A percentile compares a stretch with the other conserved stretches of the same genome.
These are phyloP conservation scores for Staurois parvus DNA, from an alignment of 2,797 vertebrate species.

Conservation along the genomic window DNA sequence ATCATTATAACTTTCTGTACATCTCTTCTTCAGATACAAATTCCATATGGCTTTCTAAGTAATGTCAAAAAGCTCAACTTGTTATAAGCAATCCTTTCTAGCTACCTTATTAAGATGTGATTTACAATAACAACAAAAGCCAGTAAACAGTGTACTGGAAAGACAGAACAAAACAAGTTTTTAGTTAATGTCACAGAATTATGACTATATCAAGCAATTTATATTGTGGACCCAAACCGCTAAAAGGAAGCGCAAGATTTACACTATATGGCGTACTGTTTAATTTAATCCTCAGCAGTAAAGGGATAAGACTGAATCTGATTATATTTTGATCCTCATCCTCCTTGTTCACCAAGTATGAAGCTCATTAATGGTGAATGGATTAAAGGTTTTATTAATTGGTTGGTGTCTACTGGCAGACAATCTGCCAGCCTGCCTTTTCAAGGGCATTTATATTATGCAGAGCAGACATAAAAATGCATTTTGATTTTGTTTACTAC, in stretches of 20 bases:
- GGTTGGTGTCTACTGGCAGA: constrained; percentile 7
- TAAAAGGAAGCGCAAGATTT: constrained; percentile 66
- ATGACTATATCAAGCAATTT: not conserved
- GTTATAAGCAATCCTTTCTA: not conserved
- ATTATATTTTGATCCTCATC: constrained; percentile 71
- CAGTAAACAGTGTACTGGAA: not conserved
- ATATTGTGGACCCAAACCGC: not conserved
- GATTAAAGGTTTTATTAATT: constrained; percentile 45
- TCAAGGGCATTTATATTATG: not conserved
- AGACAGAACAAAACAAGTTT: not conserved
- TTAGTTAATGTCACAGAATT: not conserved
- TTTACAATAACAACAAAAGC: too few species aligned
- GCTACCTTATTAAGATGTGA: not conserved
- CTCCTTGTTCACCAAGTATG: constrained; percentile 35
- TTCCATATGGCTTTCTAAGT: too few species aligned
- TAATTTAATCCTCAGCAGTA: constrained; percentile 72
- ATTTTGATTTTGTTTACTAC: not conserved
- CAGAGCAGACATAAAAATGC: not conserved
- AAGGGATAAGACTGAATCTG: constrained; percentile 72
- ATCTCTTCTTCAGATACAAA: too few species aligned
- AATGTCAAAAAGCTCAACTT: not conserved
- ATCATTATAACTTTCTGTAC: too few species aligned
- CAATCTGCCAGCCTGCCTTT: not conserved
- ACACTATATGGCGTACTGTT: constrained; percentile 62
- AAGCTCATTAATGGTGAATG: constrained; percentile 46